Evolutionary conservation across 2,888 invertebrate genomes (phyloP).

Genomic region (Seira ritae): DNA sequence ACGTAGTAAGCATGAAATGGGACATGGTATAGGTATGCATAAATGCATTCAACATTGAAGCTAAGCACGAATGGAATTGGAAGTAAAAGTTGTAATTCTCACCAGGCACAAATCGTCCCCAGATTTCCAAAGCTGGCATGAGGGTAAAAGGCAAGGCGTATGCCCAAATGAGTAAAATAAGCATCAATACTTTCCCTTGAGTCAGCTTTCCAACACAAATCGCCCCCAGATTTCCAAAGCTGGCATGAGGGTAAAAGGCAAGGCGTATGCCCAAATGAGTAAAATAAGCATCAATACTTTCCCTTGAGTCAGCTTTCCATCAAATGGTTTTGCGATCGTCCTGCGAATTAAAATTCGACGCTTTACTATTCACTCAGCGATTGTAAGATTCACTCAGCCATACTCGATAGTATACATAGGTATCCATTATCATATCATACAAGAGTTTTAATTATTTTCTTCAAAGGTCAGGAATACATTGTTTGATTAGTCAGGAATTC

Average conservation of each 20-base stretch:
- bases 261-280: slow-evolving; percentile 84
- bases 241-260: slow-evolving; percentile 90
- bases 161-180: slow-evolving; percentile 84
- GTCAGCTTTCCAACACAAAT: slow-evolving; percentile 88
- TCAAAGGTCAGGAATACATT: too few relatives aligned
- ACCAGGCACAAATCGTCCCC: slow-evolving; percentile 83
- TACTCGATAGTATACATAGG: too few relatives aligned
- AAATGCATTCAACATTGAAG: too few relatives aligned
- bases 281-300: slow-evolving; percentile 86
- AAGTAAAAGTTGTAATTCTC: too few relatives aligned
- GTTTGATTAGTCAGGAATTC: not conserved
- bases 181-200: slow-evolving; percentile 85
- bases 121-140: slow-evolving; percentile 87
- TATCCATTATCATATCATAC: not conserved
- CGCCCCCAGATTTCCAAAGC: slow-evolving; percentile 90
- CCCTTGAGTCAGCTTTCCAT: slow-evolving; percentile 87
- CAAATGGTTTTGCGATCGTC: slow-evolving; percentile 88
- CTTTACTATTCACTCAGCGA: too few relatives aligned
- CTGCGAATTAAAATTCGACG: slow-evolving; percentile 75
- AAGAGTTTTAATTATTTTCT: not conserved
- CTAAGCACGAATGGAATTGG: too few relatives aligned
- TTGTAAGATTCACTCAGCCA: too few relatives aligned
- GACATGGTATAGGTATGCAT: not conserved
- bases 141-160: slow-evolving; percentile 89
- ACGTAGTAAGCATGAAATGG: slow-evolving; percentile 4